A percentile compares a stretch with the other conserved stretches of the same genome.
Evolutionary conservation across 1,140 invertebrate genomes (phyloP).

Genomic region (Vanessa tameamea): DNA sequence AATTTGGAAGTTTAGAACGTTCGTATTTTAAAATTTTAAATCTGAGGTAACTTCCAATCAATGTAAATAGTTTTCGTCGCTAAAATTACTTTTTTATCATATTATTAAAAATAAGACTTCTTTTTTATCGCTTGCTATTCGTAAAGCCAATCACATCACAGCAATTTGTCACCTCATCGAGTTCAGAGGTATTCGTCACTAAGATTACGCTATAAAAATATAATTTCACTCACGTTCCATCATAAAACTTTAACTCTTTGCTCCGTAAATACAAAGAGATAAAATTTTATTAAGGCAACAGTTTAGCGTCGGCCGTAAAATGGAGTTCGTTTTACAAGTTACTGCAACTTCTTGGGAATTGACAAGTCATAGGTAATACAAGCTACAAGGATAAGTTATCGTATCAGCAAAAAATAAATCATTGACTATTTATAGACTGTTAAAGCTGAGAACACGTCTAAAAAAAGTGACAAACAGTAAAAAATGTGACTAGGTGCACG

Average conservation of each 20-base stretch:
- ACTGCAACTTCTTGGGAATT: constrained; percentile 29
- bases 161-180: constrained; percentile 25
- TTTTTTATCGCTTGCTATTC: neutral
- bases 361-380: constrained; percentile 25
- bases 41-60: too few species aligned
- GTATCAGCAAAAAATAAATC: too few species aligned
- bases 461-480: too few species aligned
- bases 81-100: too few species aligned
- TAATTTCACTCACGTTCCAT: constrained; percentile 39
- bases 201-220: constrained; percentile 32
- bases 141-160: constrained; percentile 6
- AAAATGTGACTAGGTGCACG: too few species aligned
- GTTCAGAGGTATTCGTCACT: constrained; percentile 17
- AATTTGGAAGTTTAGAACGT: too few species aligned
- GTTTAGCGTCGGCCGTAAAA: constrained; percentile 45
- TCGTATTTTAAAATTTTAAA: too few species aligned
- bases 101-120: neutral
- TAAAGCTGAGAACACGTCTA: too few species aligned
- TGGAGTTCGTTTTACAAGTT: constrained; percentile 40
- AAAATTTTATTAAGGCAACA: constrained; percentile 51
- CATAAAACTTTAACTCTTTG: constrained; percentile 38
- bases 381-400: neutral
- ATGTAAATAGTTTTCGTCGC: too few species aligned
- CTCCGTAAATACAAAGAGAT: constrained; percentile 36
- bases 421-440: too few species aligned